Base-by-base conservation (phyloP, 2,888 invertebrate species). In the Teinopalpus imperialis region DNA sequence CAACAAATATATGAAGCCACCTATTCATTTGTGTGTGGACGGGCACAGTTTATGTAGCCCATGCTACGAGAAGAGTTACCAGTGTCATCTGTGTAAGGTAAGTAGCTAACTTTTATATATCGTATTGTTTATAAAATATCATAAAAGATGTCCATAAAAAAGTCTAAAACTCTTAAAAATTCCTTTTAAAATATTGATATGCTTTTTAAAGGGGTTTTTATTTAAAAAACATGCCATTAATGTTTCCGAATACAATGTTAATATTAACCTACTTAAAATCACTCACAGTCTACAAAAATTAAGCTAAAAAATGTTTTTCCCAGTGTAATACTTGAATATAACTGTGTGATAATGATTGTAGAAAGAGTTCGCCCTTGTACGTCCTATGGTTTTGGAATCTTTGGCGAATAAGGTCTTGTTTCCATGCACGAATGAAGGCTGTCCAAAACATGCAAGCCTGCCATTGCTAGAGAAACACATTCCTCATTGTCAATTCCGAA, bases 351-450 rank as follows among this genome's bases (percentile, higher is more conserved):
- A 13, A n/a, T 16, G 16, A 31, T 48, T 46, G 3, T 74, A 92
- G 91, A 90, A 91, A 76, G 83, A 88, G 55, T 91, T 90, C 54
- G 88, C 91, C 1, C 74, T 68, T 12, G 80, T 89, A 4, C 79
- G 91, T 1, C 90, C 91, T 0, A 73, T 83, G 32, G 90, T 90
- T 0, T 70, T 92, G 29, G 92, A 92, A 57, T 91, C 92, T 0
- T 63, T 92, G 26, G 91, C 91, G 14, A 89, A 90, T 49, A 92
- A 92, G 64, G 85, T 91, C 2, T 71, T 91, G 43, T 92, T 91
- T 48, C 90, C 91, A 0, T 92, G 92, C 66, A 86, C 81, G 8
- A 90, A 92, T 55, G 57, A 67, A 0, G 91, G 91, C n/a, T 92
- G 92, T 53, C 81, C 82, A 1, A 90, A 90, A 41, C 89, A 90